A percentile compares a stretch with the other conserved stretches of the same genome.
phyloP scores from a whole-genome alignment of 2,113 vertebrate genomes.

The Alosa alosa region DNA sequence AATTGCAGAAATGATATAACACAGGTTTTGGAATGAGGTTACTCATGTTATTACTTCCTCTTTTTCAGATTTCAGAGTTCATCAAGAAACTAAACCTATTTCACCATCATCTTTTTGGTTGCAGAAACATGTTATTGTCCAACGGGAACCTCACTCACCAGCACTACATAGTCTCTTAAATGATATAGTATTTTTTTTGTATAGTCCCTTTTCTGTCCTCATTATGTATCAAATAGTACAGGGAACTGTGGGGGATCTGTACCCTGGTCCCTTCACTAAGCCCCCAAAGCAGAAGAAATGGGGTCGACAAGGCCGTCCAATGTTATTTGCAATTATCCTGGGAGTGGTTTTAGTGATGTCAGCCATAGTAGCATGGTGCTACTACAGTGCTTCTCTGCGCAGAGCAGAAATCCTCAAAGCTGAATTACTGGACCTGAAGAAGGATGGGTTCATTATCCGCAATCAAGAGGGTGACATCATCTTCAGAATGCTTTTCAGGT shows the following conservation, averaged over 20 bases:
- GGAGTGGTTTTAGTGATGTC: slow-evolving; percentile 77
- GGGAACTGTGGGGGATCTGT: slow-evolving; percentile 60
- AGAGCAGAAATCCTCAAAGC: slow-evolving; percentile 80
- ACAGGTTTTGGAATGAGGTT: background rate
- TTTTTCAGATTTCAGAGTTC: background rate
- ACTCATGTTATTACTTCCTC: background rate
- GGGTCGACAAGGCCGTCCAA: slow-evolving; percentile 68
- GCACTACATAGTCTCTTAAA: background rate
- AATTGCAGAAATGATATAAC: no score
- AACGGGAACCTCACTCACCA: background rate
- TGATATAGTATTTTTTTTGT: background rate
- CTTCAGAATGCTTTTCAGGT: slow-evolving; percentile 86
- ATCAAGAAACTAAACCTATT: background rate
- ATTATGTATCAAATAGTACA: slow-evolving; percentile 75
- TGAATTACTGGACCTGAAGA: slow-evolving; percentile 80
- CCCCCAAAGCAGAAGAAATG: slow-evolving; percentile 74
- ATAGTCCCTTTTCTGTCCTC: background rate
- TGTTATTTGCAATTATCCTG: slow-evolving; percentile 69
- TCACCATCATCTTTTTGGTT: background rate
- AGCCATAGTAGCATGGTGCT: slow-evolving; percentile 85
- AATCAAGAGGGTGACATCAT: slow-evolving; percentile 78
- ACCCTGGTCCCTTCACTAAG: slow-evolving; percentile 54
- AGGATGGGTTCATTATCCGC: slow-evolving; percentile 84
- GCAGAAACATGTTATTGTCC: background rate
- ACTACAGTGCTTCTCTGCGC: slow-evolving; percentile 82